Evolutionary conservation across 1,140 invertebrate species (phyloP), one percentile per base, ranked within the genome.

Genomic region (Drosophila saltans): DNA sequence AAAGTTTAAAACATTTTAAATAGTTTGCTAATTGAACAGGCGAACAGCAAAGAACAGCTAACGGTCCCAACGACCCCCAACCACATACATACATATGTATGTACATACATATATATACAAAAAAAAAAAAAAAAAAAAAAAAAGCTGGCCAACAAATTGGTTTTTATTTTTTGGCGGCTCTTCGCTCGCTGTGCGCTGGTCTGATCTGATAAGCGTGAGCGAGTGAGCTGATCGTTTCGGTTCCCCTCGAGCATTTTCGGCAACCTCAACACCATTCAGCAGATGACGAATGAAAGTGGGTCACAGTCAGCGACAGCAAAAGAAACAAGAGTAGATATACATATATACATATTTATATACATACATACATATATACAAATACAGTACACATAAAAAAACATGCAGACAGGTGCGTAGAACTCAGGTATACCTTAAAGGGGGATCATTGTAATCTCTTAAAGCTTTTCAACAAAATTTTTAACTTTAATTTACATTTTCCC

Each of bases 1-100:
- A 88, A 89, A 89, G 85, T 85, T 89, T 89, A 90, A 89, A 90
- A 89, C 84, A 90, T 86, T 89, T 89, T 90, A 89, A 89, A 90
- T 84, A 89, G 84, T 89, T 89, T 90, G 84, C 81, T 81, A 90
- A 90, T 80, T 86, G 77, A 89, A 81, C 85, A 89, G 84, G 84
- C 69, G 78, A 72, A 11, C 84, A 89, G 84, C 69, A 69, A 57
- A 11, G 39, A 7, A 9, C 40, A 39, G 24, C 45, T 6, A 56
- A 56, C 45, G 10, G 60, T 45, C 57, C 43, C 16, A 28, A 61
- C 57, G 28, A 36, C 33, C 33, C 33, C 3, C 33, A 36, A 36
- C 33, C 21, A 45, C 40, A 43, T 16, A 24, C 11, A 58, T 3
- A 26, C n/a, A n/a, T n/a, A n/a, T n/a, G n/a, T n/a, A 30, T 30